Conservation (phyloP, 2,797 vertebrate genomes). For the Silurus aristotelis region DNA sequence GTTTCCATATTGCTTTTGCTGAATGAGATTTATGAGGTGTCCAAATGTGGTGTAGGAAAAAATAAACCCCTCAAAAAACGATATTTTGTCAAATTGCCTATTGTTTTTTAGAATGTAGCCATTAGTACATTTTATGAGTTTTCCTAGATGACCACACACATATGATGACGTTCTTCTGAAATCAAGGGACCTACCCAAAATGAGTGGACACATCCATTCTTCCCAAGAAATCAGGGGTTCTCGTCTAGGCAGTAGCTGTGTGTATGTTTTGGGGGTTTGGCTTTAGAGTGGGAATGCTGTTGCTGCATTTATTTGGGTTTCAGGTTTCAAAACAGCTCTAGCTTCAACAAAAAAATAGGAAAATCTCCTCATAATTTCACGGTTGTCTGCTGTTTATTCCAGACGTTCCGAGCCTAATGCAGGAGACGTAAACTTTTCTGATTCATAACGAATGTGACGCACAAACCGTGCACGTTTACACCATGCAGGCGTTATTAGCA, state of each 20-base stretch:
- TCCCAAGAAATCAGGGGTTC: not conserved
- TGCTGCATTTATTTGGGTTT: slow-evolving; percentile 1
- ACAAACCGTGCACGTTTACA: not conserved
- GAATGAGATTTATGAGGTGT: not conserved
- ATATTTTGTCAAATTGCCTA: not conserved
- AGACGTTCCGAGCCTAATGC: not conserved
- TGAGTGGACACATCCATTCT: not conserved
- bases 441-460: not conserved
- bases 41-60: not conserved
- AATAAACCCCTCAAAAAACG: not conserved
- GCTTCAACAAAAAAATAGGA: not conserved
- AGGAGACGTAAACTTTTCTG: not conserved
- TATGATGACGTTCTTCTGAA: not conserved
- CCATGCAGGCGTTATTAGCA: slow-evolving; percentile 5
- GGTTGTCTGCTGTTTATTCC: not conserved
- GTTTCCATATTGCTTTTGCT: not conserved
- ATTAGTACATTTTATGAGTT: not conserved
- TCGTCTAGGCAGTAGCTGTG: not conserved
- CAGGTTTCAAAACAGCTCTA: not conserved
- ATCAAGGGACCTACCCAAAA: not conserved
- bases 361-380: not conserved
- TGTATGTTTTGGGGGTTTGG: not conserved
- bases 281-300: not conserved
- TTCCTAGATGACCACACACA: not conserved
- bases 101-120: not conserved